These are phyloP conservation scores for Clarias batrachus DNA, from an alignment of 2,113 vertebrate genomes.

Conservation along the genomic window DNA sequence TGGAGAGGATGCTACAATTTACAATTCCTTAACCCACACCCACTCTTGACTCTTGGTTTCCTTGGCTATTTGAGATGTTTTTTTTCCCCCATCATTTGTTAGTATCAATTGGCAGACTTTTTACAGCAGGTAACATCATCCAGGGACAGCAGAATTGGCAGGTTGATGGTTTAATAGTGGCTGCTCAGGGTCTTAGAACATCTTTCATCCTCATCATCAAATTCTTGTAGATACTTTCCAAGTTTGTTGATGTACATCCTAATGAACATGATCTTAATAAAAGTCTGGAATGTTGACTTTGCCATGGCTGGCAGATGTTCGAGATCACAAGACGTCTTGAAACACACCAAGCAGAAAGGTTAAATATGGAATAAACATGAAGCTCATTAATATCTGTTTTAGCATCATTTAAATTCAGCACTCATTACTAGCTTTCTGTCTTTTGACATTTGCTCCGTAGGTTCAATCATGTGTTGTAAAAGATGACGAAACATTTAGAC, in stretches of 20 bases:
- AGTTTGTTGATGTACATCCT: not conserved
- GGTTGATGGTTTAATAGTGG: not conserved
- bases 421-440: not conserved
- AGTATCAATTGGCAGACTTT: not conserved
- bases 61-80: not conserved
- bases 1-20: not conserved
- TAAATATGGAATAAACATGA: not conserved
- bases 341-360: not conserved
- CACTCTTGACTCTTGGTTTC: conserved; percentile 2
- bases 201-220: not conserved
- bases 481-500: not conserved
- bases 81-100: not conserved
- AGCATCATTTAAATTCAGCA: not conserved
- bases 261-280: not conserved
- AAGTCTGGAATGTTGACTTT: not conserved
- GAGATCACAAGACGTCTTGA: not conserved
- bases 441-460: not conserved
- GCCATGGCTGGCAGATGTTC: not conserved
- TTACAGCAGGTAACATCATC: not conserved
- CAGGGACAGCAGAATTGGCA: not conserved
- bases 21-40: not conserved
- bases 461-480: not conserved
- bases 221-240: not conserved
- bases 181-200: not conserved
- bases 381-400: not conserved